Evolutionary conservation across 2,113 vertebrate genomes (phyloP).

Genomic region (Irena cyanogastra): DNA sequence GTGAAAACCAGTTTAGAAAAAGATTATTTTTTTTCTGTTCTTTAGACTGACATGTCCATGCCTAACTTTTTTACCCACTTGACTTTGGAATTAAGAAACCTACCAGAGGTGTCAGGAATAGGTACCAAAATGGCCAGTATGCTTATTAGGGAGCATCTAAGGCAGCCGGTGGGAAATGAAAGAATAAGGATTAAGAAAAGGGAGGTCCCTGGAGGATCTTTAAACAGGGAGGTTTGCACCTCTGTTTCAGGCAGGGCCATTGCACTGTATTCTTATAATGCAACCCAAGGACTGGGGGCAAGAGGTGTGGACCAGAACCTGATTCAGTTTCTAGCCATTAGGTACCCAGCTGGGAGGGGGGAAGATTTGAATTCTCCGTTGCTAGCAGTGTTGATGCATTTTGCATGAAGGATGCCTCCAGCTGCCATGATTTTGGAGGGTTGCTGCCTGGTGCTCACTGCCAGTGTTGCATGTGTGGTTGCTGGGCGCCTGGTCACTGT

Average conservation of each 20-base stretch:
- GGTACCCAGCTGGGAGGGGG: neutral
- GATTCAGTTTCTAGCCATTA: neutral
- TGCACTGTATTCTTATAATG: accelerated
- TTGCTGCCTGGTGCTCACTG: neutral
- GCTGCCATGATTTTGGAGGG: accelerated
- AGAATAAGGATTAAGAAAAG: neutral
- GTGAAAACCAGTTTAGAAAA: neutral
- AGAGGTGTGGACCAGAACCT: neutral
- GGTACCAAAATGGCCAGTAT: neutral
- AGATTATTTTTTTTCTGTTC: neutral
- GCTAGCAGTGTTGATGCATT: neutral
- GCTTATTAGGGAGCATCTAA: neutral
- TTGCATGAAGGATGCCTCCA: neutral
- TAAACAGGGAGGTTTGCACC: neutral
- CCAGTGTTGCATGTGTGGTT: neutral
- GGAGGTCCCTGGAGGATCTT: neutral
- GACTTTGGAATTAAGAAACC: neutral
- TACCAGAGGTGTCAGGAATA: neutral
- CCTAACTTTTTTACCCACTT: neutral
- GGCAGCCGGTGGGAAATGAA: neutral
- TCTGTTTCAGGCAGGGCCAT: neutral
- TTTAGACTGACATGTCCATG: neutral
- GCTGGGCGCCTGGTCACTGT: neutral
- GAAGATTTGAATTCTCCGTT: neutral
- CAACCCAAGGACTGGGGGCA: too few species aligned